phyloP scores from a whole-genome alignment of 2,797 vertebrate genomes.

The Rhabdophis nuchalis region DNA sequence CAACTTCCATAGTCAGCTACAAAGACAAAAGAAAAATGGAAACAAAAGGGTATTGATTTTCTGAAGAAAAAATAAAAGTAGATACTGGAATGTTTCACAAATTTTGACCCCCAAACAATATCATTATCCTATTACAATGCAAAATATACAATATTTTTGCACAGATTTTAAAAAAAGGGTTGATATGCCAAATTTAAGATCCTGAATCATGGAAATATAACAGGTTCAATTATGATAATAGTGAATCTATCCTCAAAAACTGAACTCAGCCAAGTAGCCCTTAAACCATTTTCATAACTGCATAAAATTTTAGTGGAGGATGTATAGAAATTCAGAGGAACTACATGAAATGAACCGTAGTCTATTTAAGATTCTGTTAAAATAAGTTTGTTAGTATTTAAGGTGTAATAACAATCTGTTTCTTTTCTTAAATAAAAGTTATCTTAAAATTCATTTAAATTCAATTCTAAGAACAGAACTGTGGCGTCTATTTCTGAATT shows the following conservation, averaged over 20 bases:
- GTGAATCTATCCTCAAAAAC: neutral
- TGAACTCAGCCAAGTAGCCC: neutral
- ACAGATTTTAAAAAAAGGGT: neutral
- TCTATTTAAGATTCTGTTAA: neutral
- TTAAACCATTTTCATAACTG: neutral
- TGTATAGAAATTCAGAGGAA: neutral
- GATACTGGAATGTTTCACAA: neutral
- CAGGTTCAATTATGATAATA: neutral
- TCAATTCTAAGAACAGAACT: neutral
- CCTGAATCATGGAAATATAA: neutral
- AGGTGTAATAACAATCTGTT: neutral
- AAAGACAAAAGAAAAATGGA: conserved; percentile 32
- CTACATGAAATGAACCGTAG: neutral
- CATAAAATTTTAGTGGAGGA: neutral
- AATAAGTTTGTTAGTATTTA: neutral
- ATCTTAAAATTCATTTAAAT: neutral
- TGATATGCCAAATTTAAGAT: neutral
- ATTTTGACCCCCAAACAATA: neutral
- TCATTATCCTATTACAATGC: neutral
- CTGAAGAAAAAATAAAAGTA: neutral
- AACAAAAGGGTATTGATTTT: neutral
- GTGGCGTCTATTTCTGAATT: neutral
- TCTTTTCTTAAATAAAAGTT: neutral
- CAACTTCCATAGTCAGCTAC: conserved; percentile 97
- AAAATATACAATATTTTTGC: neutral